Percentiles rank a stretch among this genome's conserved stretches.
phyloP scores from a whole-genome alignment of 64 coral and sea anemone species.

The Hydrozoanthus tunicans region DNA sequence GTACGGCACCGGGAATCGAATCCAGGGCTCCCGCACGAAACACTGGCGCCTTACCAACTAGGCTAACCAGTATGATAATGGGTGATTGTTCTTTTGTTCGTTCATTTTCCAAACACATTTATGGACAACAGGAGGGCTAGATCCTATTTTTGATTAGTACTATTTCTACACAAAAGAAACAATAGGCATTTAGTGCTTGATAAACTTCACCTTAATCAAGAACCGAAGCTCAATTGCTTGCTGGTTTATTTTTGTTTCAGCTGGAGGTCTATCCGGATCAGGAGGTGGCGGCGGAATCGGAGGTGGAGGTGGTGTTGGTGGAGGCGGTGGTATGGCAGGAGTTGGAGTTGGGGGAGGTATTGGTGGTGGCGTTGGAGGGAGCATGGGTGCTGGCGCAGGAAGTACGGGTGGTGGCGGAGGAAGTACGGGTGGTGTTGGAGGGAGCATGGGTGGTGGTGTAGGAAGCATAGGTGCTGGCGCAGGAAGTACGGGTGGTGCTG shows the following conservation, averaged over 20 bases:
- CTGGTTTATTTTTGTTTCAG: not conserved
- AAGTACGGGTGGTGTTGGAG: slow-evolving; percentile 3
- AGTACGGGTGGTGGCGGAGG: not conserved
- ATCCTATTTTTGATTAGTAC: no score
- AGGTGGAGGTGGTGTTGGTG: slow-evolving; percentile 15
- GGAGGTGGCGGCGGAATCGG: not conserved
- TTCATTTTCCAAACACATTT: no score
- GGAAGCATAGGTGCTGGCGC: not conserved
- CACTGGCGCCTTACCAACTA: no score
- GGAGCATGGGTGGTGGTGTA: not conserved
- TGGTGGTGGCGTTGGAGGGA: not conserved
- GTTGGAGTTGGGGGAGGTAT: not conserved
- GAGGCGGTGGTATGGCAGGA: slow-evolving; percentile 7
- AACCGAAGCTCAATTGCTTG: not conserved
- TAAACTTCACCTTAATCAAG: not conserved
- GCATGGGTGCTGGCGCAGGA: not conserved
- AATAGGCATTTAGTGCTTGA: not conserved
- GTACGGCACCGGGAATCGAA: no score
- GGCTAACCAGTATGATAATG: no score
- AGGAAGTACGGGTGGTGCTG: not conserved
- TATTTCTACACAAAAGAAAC: no score
- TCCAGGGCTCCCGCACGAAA: no score
- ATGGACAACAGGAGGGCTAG: no score
- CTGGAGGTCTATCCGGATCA: slow-evolving; percentile 33
- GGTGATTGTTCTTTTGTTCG: no score